Evolutionary conservation across 2,797 vertebrate species (phyloP).

Genomic region (Salmo trutta): DNA sequence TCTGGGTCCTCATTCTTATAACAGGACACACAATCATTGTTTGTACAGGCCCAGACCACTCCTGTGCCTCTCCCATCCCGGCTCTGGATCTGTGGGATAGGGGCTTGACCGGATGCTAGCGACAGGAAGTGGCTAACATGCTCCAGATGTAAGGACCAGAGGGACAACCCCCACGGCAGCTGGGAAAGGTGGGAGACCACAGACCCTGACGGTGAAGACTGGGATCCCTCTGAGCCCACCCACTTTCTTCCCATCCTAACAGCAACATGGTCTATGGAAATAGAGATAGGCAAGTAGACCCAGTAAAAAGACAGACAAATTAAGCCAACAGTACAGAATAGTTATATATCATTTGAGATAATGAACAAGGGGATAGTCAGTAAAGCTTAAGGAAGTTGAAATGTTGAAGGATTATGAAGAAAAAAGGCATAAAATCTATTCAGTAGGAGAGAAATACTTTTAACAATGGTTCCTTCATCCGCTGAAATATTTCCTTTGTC

Average conservation of each 20-base stretch:
- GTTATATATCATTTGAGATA: background rate
- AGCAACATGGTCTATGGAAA: background rate
- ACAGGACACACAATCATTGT: conserved; percentile 17
- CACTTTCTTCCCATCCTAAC: background rate
- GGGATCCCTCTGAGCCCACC: conserved; percentile 6
- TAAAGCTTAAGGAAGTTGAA: background rate
- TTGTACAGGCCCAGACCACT: conserved; percentile 45
- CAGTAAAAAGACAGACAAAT: background rate
- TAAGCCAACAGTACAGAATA: background rate
- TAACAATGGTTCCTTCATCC: background rate
- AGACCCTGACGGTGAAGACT: conserved; percentile 28
- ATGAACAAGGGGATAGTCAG: background rate
- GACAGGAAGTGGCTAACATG: conserved; percentile 78
- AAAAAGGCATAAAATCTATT: background rate
- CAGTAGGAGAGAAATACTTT: background rate
- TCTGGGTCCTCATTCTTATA: background rate
- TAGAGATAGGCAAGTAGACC: background rate
- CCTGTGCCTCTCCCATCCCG: conserved; percentile 22
- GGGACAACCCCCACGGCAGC: conserved; percentile 61
- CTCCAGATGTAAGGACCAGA: conserved; percentile 75
- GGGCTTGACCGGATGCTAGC: conserved; percentile 69
- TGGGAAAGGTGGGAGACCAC: conserved; percentile 48
- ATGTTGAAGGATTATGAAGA: background rate
- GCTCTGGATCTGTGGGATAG: conserved; percentile 36
- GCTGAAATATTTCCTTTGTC: background rate